Evolutionary conservation across 2,113 vertebrate species (phyloP), one percentile per base, ranked within the genome.

Genomic region (Pygoscelis adeliae): DNA sequence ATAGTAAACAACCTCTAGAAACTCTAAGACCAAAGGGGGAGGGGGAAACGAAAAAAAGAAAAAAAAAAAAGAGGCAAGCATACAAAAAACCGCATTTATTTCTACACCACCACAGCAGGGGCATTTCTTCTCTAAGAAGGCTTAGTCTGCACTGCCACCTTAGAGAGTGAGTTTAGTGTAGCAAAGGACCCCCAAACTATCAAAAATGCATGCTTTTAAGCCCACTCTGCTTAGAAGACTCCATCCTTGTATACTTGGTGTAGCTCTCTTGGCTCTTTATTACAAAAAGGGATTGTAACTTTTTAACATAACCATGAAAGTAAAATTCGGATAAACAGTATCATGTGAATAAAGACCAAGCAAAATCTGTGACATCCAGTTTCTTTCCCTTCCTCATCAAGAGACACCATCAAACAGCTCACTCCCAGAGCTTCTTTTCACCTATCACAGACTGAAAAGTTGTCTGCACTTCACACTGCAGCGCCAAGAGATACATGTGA

Each of bases 41-140:
- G 18, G 30, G 55, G 29, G 56, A 6, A 23, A 49, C 11, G 21
- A 49, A 46, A 19, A 47, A 10, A 20, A 11, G 9, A 34, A 40
- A 55, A 32, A 12, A 32, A 18, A 30, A 32, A 38, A 18, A 66
- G 32, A 13, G 11, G 26, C 9, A 42, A 52, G 23, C 38, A 18
- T 50, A 77, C 26, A 22, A 52, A 86, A 4, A 30, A 2, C 2
- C 4, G 0, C 10, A 8, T 5, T 17, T 78, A 50, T 29, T 70
- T 46, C 50, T 58, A 14, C 16, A 16, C 13, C 21, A 36, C 5
- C 50, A 46, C 13, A 73, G 9, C 1, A 2, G 11, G 3, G 11
- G 2, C 6, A 58, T 44, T 91, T 92, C 30, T 84, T 9, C 40
- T 74, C 36, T 38, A 30, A 20, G 27, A 85, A 74, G 62, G 32